These are phyloP conservation scores for Octonoba sinensis DNA, from an alignment of 2,888 invertebrate species.

Conservation along the genomic window DNA sequence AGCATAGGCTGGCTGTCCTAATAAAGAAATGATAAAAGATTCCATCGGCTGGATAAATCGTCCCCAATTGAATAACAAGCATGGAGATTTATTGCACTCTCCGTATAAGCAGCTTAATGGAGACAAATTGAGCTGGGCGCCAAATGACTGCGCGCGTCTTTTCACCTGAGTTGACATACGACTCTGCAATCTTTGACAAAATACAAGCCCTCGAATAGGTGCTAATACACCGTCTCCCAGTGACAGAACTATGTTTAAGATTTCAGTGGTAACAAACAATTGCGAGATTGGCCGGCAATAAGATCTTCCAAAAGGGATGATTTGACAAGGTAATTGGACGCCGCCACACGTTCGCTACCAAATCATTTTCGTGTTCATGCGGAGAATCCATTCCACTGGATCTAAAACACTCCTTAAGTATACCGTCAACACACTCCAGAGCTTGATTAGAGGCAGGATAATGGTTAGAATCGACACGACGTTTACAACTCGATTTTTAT, in stretches of 20 bases:
- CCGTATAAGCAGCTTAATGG: conserved; percentile 27
- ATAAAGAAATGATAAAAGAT: no score
- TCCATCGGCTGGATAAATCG: no score
- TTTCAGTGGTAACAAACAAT: conserved; percentile 50
- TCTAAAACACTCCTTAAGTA: conserved; percentile 34
- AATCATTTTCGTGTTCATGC: conserved; percentile 35
- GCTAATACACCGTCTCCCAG: conserved; percentile 31
- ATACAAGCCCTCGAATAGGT: conserved; percentile 34
- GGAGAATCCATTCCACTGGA: conserved; percentile 11
- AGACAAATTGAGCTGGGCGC: conserved; percentile 38
- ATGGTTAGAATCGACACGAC: conserved; percentile 31
- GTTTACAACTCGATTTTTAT: conserved; percentile 37
- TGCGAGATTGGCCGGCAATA: conserved; percentile 18
- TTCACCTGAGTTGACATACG: conserved; percentile 48
- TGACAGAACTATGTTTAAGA: conserved; percentile 56
- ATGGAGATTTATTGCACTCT: conserved; percentile 21
- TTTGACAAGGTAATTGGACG: conserved; percentile 55
- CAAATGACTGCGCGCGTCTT: conserved; percentile 32
- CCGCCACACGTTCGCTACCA: conserved; percentile 26
- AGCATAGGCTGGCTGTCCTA: no score
- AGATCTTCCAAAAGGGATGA: conserved; percentile 26
- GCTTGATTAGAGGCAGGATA: conserved; percentile 36
- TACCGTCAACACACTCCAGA: conserved; percentile 18
- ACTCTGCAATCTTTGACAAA: conserved; percentile 39
- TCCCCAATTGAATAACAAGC: no score